These are phyloP conservation scores for Gallinago paraguaiae DNA, from an alignment of 2,113 vertebrate species.

Conservation along the genomic window DNA sequence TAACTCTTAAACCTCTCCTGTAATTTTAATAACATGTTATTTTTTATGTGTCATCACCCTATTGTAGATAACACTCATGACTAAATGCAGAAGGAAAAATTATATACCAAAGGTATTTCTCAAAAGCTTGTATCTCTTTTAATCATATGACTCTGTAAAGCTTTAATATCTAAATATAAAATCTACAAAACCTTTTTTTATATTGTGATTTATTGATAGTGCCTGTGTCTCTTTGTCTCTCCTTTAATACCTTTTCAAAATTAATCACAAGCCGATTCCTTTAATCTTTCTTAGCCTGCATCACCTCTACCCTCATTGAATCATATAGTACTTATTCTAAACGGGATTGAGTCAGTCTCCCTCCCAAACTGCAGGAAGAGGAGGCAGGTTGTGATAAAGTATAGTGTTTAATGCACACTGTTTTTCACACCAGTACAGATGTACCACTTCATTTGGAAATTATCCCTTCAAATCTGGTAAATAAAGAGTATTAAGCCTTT, in stretches of 20 bases:
- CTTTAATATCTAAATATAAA: conserved; percentile 59
- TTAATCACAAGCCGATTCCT: not conserved
- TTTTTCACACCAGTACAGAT: not conserved
- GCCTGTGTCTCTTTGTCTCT: not conserved
- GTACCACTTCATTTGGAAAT: not conserved
- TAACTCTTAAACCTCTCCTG: not conserved
- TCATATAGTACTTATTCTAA: not conserved
- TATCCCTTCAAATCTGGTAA: not conserved
- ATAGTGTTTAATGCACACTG: not conserved
- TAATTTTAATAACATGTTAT: not conserved
- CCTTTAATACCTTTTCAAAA: not conserved
- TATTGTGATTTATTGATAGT: conserved; percentile 17
- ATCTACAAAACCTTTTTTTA: not conserved
- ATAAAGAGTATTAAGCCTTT: not conserved
- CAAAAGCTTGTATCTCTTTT: conserved; percentile 25
- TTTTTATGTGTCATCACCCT: not conserved
- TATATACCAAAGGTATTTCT: conserved; percentile 50
- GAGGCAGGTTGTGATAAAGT: not conserved
- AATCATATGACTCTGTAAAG: conserved; percentile 46
- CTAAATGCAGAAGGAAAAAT: not conserved
- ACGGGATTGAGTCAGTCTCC: not conserved
- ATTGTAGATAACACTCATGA: not conserved
- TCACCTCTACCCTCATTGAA: not conserved
- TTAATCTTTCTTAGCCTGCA: not conserved
- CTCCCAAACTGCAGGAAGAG: not conserved